A percentile compares a stretch with the other conserved stretches of the same genome.
Conservation (phyloP, 2,888 invertebrate species). For the Axea sp. region DNA sequence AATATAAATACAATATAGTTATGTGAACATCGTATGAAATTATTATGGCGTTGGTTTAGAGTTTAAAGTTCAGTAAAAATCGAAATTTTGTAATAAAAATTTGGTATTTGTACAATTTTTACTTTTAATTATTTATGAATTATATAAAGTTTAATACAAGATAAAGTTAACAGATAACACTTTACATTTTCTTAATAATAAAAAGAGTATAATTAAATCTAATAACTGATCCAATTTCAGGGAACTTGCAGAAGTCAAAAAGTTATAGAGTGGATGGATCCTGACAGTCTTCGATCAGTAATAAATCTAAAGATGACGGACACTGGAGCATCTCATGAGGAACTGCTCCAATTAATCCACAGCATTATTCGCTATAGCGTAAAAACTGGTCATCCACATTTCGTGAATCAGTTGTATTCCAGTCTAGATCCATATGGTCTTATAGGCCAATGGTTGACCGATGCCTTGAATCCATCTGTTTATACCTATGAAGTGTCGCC, state of each 20-base stretch:
- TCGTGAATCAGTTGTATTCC: conserved; percentile 93
- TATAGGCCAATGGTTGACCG: conserved; percentile 91
- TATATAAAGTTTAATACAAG: no score
- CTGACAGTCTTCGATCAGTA: conserved; percentile 84
- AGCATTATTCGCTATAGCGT: conserved; percentile 91
- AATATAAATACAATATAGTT: no score
- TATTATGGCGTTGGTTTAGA: no score
- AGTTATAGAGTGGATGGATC: conserved; percentile 91
- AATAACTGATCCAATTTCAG: no score
- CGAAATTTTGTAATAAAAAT: no score
- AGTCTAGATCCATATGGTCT: conserved; percentile 91
- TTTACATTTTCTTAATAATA: no score
- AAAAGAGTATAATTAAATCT: no score
- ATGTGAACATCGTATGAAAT: no score
- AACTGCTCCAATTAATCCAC: conserved; percentile 84
- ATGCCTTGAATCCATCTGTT: conserved; percentile 91
- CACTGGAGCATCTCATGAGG: conserved; percentile 84
- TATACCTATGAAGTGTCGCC: conserved; percentile 95
- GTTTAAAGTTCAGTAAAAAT: no score
- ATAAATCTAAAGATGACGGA: conserved; percentile 85
- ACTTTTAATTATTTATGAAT: no score
- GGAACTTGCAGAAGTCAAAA: conserved; percentile 85
- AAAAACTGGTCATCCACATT: conserved; percentile 93
- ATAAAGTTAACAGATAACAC: no score
- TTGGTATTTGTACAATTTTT: no score